Base-by-base conservation (phyloP, 2,888 invertebrate species). In the Piscicola geometra region DNA sequence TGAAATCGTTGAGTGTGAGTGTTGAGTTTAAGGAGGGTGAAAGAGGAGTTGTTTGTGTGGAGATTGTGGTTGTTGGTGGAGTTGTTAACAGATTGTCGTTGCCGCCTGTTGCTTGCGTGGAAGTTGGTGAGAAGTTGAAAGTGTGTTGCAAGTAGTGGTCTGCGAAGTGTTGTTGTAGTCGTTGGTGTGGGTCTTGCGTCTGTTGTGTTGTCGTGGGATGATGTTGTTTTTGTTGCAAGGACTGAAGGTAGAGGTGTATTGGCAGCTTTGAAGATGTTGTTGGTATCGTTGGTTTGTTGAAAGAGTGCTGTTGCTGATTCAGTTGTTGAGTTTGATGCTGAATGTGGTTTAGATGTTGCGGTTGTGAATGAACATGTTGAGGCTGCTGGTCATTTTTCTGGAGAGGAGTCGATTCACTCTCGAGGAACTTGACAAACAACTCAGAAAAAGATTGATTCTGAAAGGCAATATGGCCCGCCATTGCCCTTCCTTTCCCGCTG, bases 391-490 rank as follows among this genome's bases (percentile, higher is more conserved):
- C 60, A 18, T 56, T 56, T 56, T 56, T 9, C 5, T 18, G 60
- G 60, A 25, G 60, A 5, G 25, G 93, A 76, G 89, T 88, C 0
- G 93, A 93, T 50, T 79, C 79, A 3, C 52, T 67, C 84, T 94
- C 93, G 80, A 94, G 87, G 86, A 94, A 94, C 81, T 89, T 88
- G n/a, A 91, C 89, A 84, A 92, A 92, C 76, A 91, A 90, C 82
- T 90, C 89, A 0, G 91, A 89, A 78, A 91, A 86, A 0, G 90
- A 90, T 86, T 87, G 83, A 35, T 85, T 81, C 5, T 56, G 30
- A n/a, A 35, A 41, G 1, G 25, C 9, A 21, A 0, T 35, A 30
- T 30, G 30, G 21, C 0, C 9, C 32, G 1, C 18, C 33, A 33
- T 5, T 21, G 3, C 12, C 25, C n/a, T 56, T 9, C 60, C n/a